These are phyloP conservation scores for Caenorhabditis briggsae DNA, from an alignment of 1,140 invertebrate genomes.

Conservation along the genomic window DNA sequence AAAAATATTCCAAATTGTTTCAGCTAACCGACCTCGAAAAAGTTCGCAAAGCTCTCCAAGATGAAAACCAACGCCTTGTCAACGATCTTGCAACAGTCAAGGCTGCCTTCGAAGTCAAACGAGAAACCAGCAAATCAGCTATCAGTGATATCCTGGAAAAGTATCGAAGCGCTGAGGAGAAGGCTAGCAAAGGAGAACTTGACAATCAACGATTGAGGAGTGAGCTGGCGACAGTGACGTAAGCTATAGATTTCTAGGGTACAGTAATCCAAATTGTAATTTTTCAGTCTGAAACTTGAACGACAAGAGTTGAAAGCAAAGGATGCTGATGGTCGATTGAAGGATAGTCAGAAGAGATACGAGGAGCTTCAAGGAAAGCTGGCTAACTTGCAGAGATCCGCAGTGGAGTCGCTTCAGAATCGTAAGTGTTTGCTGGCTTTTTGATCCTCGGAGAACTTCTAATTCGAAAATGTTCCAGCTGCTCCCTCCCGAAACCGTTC, in stretches of 20 bases:
- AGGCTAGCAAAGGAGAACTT: constrained; percentile 1
- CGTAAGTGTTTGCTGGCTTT: too few species aligned
- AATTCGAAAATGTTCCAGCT: neutral
- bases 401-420: constrained; percentile 34
- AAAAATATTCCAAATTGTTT: neutral
- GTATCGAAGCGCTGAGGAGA: constrained; percentile 28
- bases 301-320: constrained; percentile 36
- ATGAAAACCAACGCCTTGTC: constrained; percentile 13
- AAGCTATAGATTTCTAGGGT: neutral
- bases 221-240: constrained; percentile 38
- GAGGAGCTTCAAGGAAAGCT: constrained; percentile 14
- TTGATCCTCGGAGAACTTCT: neutral
- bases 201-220: constrained; percentile 30
- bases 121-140: constrained; percentile 27
- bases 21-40: constrained; percentile 42
- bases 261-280: neutral
- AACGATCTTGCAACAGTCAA: constrained; percentile 33
- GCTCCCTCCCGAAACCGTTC: constrained; percentile 6
- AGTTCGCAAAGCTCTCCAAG: constrained; percentile 40
- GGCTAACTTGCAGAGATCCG: constrained; percentile 7
- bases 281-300: constrained; percentile 32
- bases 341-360: constrained; percentile 23
- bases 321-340: constrained; percentile 4
- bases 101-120: constrained; percentile 37
- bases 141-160: constrained; percentile 47